Conservation (phyloP, 2,888 invertebrate genomes). For the Macropis europaea region DNA sequence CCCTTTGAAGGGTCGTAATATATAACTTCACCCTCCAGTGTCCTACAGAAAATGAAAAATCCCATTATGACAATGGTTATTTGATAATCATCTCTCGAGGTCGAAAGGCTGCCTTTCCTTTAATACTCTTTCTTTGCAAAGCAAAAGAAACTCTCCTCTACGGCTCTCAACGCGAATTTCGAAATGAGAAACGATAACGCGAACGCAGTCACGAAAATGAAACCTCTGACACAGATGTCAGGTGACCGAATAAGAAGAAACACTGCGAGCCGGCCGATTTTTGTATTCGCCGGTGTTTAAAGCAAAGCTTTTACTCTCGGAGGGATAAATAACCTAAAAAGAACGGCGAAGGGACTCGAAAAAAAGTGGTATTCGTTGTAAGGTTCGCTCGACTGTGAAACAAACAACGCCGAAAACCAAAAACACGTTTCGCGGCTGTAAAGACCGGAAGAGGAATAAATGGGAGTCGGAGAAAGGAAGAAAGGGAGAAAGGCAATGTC, state of each 20-base stretch:
- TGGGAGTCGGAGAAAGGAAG: neutral
- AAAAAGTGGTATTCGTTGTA: slow-evolving; percentile 12
- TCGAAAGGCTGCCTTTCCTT: neutral
- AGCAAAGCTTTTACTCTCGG: slow-evolving; percentile 31
- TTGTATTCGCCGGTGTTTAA: neutral
- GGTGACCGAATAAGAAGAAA: neutral
- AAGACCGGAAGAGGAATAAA: slow-evolving; percentile 8
- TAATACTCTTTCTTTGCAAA: neutral
- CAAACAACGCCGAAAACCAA: slow-evolving; percentile 34
- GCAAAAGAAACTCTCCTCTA: neutral
- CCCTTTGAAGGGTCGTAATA: neutral
- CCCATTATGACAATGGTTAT: neutral
- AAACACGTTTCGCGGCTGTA: slow-evolving; percentile 35
- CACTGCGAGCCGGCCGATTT: neutral
- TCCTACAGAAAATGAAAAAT: neutral
- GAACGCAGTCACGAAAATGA: slow-evolving; percentile 15
- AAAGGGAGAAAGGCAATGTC: neutral
- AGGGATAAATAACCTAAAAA: slow-evolving; percentile 23
- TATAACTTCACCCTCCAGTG: neutral
- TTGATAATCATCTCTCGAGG: neutral
- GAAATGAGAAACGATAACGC: slow-evolving; percentile 6
- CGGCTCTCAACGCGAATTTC: neutral
- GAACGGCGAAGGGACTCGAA: neutral
- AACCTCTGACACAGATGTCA: neutral
- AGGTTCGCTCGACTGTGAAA: slow-evolving; percentile 31